Percentiles rank a stretch among this genome's conserved stretches.
phyloP scores from a whole-genome alignment of 2,113 vertebrate genomes.

The Triplophysa dalaica region DNA sequence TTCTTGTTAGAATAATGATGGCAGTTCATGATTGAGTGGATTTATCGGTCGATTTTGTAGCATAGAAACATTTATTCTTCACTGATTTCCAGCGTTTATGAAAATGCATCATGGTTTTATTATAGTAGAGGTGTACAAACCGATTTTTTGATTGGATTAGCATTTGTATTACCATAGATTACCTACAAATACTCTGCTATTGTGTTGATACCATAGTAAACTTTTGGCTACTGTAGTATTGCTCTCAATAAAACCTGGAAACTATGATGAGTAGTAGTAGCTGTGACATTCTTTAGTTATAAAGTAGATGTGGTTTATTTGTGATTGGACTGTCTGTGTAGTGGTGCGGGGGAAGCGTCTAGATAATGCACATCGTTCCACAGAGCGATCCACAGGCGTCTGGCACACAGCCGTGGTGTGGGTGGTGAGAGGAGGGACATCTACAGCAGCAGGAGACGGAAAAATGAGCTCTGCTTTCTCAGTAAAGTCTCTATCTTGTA shows the following conservation, averaged over 20 bases:
- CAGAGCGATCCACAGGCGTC: constrained; percentile 24
- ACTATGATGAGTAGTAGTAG: background rate
- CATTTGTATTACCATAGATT: too few relatives aligned
- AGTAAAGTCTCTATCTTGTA: background rate
- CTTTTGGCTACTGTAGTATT: too few relatives aligned
- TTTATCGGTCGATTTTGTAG: background rate
- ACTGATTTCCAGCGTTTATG: background rate
- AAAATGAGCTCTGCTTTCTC: constrained; percentile 26
- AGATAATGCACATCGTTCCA: constrained; percentile 47
- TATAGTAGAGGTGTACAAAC: too few relatives aligned
- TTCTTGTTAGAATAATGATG: background rate
- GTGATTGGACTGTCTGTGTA: background rate
- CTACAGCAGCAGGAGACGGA: constrained; percentile 26
- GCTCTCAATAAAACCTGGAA: too few relatives aligned
- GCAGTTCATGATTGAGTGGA: background rate
- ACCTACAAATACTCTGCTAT: too few relatives aligned
- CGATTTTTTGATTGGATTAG: too few relatives aligned
- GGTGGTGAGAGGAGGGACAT: constrained; percentile 9
- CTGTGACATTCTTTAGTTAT: constrained; percentile 30
- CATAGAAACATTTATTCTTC: background rate
- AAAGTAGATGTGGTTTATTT: constrained; percentile 43
- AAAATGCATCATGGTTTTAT: too few relatives aligned
- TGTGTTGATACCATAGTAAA: too few relatives aligned
- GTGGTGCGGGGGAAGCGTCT: background rate
- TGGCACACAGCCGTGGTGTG: constrained; percentile 40